These are phyloP conservation scores for Ganaspis brasiliensis DNA, from an alignment of 2,888 invertebrate genomes.

Conservation along the genomic window DNA sequence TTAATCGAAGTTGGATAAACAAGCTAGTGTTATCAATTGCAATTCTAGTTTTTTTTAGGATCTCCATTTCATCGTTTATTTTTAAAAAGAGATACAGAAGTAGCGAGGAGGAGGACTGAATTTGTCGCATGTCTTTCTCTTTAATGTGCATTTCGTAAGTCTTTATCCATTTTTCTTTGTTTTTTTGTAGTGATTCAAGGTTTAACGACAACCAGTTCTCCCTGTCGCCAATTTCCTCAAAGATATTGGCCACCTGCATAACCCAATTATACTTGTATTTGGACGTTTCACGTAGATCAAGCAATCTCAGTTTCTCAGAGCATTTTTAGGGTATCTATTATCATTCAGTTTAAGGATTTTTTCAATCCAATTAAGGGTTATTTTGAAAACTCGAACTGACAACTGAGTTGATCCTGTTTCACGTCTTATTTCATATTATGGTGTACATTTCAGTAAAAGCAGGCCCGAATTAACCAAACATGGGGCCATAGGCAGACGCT, in stretches of 20 bases:
- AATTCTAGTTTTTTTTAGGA: no score
- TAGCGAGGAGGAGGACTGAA: not conserved
- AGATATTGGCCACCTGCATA: not conserved
- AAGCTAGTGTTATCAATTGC: not conserved
- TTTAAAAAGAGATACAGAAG: not conserved
- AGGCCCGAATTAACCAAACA: no score
- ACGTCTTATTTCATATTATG: not conserved
- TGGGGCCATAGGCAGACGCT: no score
- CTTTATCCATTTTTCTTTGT: not conserved
- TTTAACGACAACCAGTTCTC: not conserved
- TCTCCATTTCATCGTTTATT: not conserved
- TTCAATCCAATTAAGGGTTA: not conserved
- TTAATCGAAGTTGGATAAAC: not conserved
- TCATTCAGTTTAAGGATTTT: not conserved
- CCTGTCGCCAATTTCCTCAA: slow-evolving; percentile 1
- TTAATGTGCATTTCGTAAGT: not conserved
- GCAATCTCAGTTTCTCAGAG: not conserved
- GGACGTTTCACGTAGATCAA: not conserved
- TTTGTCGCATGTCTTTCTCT: no score
- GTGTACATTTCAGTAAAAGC: not conserved
- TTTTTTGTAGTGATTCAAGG: not conserved
- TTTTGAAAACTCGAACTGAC: not conserved
- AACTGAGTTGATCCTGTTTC: not conserved
- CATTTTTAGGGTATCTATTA: not conserved
- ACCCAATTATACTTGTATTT: not conserved